Conservation (phyloP, 2,113 vertebrate genomes). For the Callithrix jacchus region DNA sequence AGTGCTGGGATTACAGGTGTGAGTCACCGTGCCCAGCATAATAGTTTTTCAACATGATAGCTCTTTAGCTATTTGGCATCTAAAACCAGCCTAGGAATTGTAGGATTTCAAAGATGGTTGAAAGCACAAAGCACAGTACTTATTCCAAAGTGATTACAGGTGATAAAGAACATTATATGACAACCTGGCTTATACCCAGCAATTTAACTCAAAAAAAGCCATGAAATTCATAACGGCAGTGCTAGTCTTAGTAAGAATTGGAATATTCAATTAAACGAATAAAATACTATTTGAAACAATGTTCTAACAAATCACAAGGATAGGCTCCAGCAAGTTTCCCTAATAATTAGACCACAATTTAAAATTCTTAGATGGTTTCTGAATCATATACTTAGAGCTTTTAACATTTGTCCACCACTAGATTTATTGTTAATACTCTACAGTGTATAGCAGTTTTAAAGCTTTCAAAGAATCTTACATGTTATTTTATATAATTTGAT, state of each 20-base stretch:
- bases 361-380: not conserved
- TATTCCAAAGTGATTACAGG: not conserved
- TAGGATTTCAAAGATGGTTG: slow-evolving; percentile 2
- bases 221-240: not conserved
- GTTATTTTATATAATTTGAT: slow-evolving; percentile 35
- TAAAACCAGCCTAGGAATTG: not conserved
- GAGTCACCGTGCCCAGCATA: no score
- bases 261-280: not conserved
- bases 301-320: slow-evolving; percentile 35
- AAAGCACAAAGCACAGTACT: not conserved
- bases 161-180: not conserved
- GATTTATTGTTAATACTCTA: not conserved
- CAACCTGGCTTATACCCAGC: not conserved
- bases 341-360: not conserved
- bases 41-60: not conserved
- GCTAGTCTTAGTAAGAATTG: not conserved
- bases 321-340: not conserved
- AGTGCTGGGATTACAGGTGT: no score
- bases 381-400: not conserved
- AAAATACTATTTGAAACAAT: not conserved
- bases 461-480: slow-evolving; percentile 19
- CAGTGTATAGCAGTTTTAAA: not conserved
- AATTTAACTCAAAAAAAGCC: not conserved
- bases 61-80: not conserved
- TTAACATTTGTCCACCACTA: not conserved